Percentiles rank a stretch among this genome's conserved stretches.
These are phyloP conservation scores for Mycteria americana DNA, from an alignment of 2,797 vertebrate species.

Conservation along the genomic window DNA sequence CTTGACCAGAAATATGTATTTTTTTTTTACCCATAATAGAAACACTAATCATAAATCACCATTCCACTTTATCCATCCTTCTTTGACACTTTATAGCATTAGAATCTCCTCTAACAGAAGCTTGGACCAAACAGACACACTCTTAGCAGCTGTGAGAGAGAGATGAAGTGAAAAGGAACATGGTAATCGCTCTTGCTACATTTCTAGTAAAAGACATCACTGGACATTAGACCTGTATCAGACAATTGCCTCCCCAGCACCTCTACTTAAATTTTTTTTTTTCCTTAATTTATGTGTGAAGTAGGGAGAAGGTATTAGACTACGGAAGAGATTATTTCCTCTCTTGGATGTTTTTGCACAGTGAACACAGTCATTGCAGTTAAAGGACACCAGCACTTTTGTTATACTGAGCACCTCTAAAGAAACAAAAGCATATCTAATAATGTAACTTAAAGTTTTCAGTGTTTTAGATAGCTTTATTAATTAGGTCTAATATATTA, in stretches of 20 bases:
- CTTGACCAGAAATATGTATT: not conserved
- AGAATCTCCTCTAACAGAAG: not conserved
- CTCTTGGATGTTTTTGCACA: not conserved
- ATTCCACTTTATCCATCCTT: not conserved
- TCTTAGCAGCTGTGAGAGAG: not conserved
- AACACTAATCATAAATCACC: not conserved
- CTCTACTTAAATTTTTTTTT: not conserved
- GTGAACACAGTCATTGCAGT: not conserved
- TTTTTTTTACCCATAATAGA: not conserved
- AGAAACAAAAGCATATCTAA: slow-evolving; percentile 19
- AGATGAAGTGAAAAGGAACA: not conserved
- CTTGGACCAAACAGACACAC: not conserved
- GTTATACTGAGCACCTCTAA: not conserved
- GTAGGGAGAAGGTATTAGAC: not conserved
- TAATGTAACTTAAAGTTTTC: not conserved
- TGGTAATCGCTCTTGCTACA: not conserved
- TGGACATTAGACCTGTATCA: slow-evolving; percentile 30
- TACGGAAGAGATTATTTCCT: not conserved
- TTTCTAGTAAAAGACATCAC: not conserved
- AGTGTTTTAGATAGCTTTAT: not conserved
- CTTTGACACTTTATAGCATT: not conserved
- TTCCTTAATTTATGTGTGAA: slow-evolving; percentile 31
- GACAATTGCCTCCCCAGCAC: not conserved
- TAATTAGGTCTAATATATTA: slow-evolving; percentile 34
- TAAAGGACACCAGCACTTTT: not conserved